Evolutionary conservation across 2,888 invertebrate genomes (phyloP).

Genomic region (Drosophila niveifrons): DNA sequence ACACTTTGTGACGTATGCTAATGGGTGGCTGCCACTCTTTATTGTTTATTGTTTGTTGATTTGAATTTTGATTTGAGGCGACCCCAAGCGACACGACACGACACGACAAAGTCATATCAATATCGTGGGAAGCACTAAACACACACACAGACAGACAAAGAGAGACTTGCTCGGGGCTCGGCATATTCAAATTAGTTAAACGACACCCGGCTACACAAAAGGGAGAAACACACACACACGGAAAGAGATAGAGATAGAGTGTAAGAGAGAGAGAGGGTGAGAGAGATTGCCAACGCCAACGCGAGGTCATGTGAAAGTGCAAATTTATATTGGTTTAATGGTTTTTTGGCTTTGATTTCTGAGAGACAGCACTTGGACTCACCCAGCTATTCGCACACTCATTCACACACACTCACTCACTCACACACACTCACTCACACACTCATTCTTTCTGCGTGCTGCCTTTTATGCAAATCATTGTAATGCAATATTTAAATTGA

Average conservation of each 20-base stretch:
- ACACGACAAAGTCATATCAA: slow-evolving; percentile 66
- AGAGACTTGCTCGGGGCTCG: slow-evolving; percentile 28
- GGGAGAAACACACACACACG: slow-evolving; percentile 15
- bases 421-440: slow-evolving; percentile 23
- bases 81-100: slow-evolving; percentile 46
- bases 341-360: slow-evolving; percentile 62
- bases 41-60: slow-evolving; percentile 54
- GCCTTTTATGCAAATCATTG: slow-evolving; percentile 78
- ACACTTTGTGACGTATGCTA: slow-evolving; percentile 30
- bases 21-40: slow-evolving; percentile 54
- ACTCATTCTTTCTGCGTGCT: slow-evolving; percentile 43
- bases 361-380: slow-evolving; percentile 43
- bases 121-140: slow-evolving; percentile 73
- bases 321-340: slow-evolving; percentile 79
- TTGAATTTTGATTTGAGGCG: slow-evolving; percentile 51
- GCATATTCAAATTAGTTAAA: slow-evolving; percentile 71
- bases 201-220: slow-evolving; percentile 14
- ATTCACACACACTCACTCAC: slow-evolving; percentile 16
- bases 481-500: slow-evolving; percentile 82
- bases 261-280: slow-evolving; percentile 9
- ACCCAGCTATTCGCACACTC: slow-evolving; percentile 27
- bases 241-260: slow-evolving; percentile 22
- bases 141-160: slow-evolving; percentile 29
- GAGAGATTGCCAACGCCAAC: too few species aligned
- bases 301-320: slow-evolving; percentile 80